phyloP scores from a whole-genome alignment of 2,888 invertebrate genomes.

The Chironomus tentans region DNA sequence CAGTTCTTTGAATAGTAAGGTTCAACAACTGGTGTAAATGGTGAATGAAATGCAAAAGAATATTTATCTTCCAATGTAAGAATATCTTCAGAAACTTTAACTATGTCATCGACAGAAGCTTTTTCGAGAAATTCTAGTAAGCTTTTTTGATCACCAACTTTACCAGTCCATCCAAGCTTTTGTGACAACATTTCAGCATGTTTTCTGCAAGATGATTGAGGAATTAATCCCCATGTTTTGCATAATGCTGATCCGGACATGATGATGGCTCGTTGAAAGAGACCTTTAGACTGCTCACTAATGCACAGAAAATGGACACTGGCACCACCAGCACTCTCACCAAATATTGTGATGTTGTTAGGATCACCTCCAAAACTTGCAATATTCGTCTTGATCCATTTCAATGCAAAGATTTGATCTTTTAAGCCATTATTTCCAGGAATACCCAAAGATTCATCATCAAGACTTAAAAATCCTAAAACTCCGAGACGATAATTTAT shows the following conservation, averaged over 20 bases:
- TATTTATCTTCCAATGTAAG: background rate
- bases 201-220: constrained; percentile 30
- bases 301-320: constrained; percentile 44
- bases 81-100: background rate
- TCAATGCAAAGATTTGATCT: constrained; percentile 16
- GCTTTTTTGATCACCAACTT: constrained; percentile 35
- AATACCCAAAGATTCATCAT: background rate
- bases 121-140: constrained; percentile 39
- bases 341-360: constrained; percentile 7
- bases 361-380: constrained; percentile 11
- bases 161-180: constrained; percentile 37
- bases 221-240: constrained; percentile 37
- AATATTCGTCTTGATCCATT: constrained; percentile 19
- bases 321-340: constrained; percentile 40
- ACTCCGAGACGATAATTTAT: constrained; percentile 17
- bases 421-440: constrained; percentile 19
- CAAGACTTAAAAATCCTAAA: constrained; percentile 4
- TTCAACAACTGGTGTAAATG: constrained; percentile 39
- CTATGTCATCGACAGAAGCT: constrained; percentile 28
- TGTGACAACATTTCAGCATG: constrained; percentile 38
- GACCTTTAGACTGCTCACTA: constrained; percentile 42
- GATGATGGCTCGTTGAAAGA: constrained; percentile 39
- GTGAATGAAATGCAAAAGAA: background rate
- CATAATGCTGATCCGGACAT: constrained; percentile 38
- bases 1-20: constrained; percentile 37